Evolutionary conservation across 2,888 invertebrate species (phyloP).

Genomic region (Aproaerema taeniolella): DNA sequence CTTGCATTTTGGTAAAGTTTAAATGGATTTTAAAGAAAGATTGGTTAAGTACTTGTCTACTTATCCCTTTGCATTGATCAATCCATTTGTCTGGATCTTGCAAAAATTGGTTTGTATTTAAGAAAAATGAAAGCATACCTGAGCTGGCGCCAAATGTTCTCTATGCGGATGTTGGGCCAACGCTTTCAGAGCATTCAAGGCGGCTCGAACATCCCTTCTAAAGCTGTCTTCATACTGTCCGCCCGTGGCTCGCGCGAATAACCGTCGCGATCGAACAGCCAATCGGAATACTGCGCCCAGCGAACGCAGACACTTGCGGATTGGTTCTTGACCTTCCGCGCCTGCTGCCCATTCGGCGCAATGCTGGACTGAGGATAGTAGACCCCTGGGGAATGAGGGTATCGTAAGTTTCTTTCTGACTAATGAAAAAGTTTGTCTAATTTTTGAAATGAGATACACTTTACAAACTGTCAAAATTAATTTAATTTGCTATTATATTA

Average conservation of each 20-base stretch:
- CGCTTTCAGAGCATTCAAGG: constrained; percentile 87
- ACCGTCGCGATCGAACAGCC: constrained; percentile 90
- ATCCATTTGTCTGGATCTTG: too few species aligned
- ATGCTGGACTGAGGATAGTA: constrained; percentile 92
- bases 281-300: constrained; percentile 95
- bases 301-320: constrained; percentile 93
- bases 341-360: constrained; percentile 92
- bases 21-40: too few species aligned
- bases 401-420: too few species aligned
- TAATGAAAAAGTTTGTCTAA: too few species aligned
- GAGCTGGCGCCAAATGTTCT: constrained; percentile 86
- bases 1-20: constrained; percentile 91
- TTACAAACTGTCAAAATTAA: too few species aligned
- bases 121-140: too few species aligned
- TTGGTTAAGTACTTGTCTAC: too few species aligned
- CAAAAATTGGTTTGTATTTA: too few species aligned
- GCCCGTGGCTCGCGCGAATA: constrained; percentile 91
- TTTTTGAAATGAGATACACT: too few species aligned
- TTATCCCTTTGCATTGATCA: too few species aligned
- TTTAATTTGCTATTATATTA: too few species aligned
- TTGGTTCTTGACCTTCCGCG: constrained; percentile 92
- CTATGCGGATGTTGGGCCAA: constrained; percentile 82
- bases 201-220: constrained; percentile 86
- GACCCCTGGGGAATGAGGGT: constrained; percentile 76
- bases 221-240: constrained; percentile 94